A percentile compares a stretch with the other conserved stretches of the same genome.
These are phyloP conservation scores for Hemithea aestivaria DNA, from an alignment of 2,888 invertebrate genomes.

Conservation along the genomic window DNA sequence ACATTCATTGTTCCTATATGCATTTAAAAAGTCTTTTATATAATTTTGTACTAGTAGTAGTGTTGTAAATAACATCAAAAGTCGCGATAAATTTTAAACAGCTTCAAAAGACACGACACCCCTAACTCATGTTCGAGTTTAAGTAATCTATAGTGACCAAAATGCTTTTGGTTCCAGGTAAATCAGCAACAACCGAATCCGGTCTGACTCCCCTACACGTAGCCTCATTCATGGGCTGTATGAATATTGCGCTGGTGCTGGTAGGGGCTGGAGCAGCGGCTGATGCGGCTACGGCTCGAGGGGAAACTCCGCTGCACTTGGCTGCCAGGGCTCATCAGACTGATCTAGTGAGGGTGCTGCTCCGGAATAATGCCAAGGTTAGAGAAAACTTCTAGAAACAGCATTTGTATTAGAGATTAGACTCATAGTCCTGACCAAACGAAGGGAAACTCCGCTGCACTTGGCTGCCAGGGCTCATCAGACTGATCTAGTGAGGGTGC, in stretches of 20 bases:
- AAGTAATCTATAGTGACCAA: too few relatives aligned
- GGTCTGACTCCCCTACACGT: conserved; percentile 98
- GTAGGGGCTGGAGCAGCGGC: conserved; percentile 95
- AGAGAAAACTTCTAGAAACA: too few relatives aligned
- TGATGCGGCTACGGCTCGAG: conserved; percentile 96
- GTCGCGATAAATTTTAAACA: too few relatives aligned
- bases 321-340: conserved; percentile 99
- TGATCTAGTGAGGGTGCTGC: conserved; percentile 95
- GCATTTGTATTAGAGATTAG: too few relatives aligned
- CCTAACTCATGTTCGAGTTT: too few relatives aligned
- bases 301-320: conserved; percentile 97
- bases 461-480: conserved; percentile 98
- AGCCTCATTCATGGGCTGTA: conserved; percentile 99
- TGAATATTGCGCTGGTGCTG: conserved; percentile 98
- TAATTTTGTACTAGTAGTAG: too few relatives aligned
- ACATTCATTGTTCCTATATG: too few relatives aligned
- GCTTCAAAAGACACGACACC: too few relatives aligned
- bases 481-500: conserved; percentile 96
- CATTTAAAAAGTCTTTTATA: too few relatives aligned
- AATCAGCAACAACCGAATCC: conserved; percentile 85
- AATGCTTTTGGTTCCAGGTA: too few relatives aligned
- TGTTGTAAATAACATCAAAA: too few relatives aligned
- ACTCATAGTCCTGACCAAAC: too few relatives aligned
- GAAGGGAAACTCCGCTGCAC: conserved; percentile 93
- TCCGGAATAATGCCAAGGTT: conserved; percentile 96